These are phyloP conservation scores for Ophion ventricosus DNA, from an alignment of 2,888 invertebrate species.

Conservation along the genomic window DNA sequence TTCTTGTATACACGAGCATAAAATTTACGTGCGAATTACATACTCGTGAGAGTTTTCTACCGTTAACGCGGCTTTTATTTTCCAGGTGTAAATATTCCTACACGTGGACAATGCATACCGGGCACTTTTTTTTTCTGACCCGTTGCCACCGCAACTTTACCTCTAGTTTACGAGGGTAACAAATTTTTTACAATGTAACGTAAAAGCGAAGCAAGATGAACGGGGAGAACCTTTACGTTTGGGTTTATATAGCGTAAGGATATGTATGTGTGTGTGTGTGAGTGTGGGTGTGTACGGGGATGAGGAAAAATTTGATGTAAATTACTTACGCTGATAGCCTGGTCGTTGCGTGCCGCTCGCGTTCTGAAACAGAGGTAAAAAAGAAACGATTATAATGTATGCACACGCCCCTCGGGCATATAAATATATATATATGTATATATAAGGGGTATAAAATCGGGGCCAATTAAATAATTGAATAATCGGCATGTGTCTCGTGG, in stretches of 20 bases:
- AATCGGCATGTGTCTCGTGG: conserved; percentile 51
- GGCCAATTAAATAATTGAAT: conserved; percentile 65
- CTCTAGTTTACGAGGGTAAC: conserved; percentile 22
- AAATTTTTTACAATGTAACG: conserved; percentile 30
- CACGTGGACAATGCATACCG: neutral
- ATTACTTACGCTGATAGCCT: conserved; percentile 85
- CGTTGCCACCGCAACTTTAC: neutral
- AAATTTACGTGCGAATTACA: conserved; percentile 15
- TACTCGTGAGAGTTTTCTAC: neutral
- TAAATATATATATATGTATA: neutral
- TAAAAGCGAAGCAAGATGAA: conserved; percentile 3
- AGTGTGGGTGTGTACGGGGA: conserved; percentile 3
- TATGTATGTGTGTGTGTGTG: neutral
- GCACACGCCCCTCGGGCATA: conserved; percentile 39
- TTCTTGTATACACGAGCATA: neutral
- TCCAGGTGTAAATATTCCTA: neutral
- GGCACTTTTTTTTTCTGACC: neutral
- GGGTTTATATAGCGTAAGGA: neutral
- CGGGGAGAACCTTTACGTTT: neutral
- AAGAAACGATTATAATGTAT: conserved; percentile 66
- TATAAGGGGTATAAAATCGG: conserved; percentile 46
- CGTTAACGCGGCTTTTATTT: neutral
- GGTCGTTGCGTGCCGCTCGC: conserved; percentile 83
- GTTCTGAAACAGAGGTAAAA: conserved; percentile 84
- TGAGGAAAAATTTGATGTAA: conserved; percentile 41